Base-by-base conservation (phyloP, 2,888 invertebrate genomes). In the Scaptomyza tumidula region DNA sequence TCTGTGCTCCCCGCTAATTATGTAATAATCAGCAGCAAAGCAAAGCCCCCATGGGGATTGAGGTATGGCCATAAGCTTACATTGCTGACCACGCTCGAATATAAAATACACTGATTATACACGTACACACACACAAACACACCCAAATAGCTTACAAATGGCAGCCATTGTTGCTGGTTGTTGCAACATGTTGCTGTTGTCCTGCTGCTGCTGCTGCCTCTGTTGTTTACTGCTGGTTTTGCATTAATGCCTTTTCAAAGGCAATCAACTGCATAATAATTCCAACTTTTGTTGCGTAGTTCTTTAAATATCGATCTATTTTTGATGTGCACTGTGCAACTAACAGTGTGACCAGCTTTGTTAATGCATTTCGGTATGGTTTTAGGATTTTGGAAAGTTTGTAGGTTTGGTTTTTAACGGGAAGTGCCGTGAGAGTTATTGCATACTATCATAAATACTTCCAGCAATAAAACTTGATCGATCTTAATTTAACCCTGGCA, bases 161-260 rank as follows among this genome's bases (percentile, higher is more conserved):
- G 50, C 59, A 46, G 39, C 24, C 49, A 50, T 72, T 70, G 62
- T 63, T 65, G 44, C 29, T 53, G 57, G 57, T 46, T 55, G 64
- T 59, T 50, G 33, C 70, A 71, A 52, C 60, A 68, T 39, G 44
- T 50, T 63, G 63, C 67, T 56, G 46, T 54, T 50, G 46, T 31
- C 13, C 48, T 35, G 27, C 46, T 49, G 33, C 11, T 29, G 31
- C 48, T 33, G 27, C 49, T 49, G 33, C 11, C n/a, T n/a, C n/a
- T n/a, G n/a, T n/a, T n/a, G n/a, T n/a, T n/a, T n/a, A n/a, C 46
- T 49, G 33, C 19, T 52, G 45, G 45, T 14, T 58, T 54, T 58
- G 52, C 64, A 45, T 70, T 76, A 48, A 39, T 82, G 55, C 39
- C 69, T 78, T 81, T 82, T 76, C 65, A 76, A 62, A 62, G 49